Percentiles rank a stretch among this genome's conserved stretches.
Conservation (phyloP, 1,140 invertebrate genomes). For the Triops longicaudatus region DNA sequence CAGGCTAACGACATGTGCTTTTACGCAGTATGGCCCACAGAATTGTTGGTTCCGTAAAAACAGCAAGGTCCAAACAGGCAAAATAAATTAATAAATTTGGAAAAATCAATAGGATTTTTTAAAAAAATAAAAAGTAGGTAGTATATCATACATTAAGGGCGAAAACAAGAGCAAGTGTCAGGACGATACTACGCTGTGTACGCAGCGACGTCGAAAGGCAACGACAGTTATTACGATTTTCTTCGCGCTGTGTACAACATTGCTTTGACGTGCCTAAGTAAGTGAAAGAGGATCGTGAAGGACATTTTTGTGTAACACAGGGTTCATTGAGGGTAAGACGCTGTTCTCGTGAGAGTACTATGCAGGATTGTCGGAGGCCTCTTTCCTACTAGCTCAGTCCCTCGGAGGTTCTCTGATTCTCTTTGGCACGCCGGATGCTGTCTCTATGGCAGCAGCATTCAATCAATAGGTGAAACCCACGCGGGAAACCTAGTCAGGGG, state of each 20-base stretch:
- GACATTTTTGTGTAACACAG: neutral
- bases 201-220: neutral
- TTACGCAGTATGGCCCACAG: too few species aligned
- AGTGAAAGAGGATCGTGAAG: neutral
- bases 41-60: too few species aligned
- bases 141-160: too few species aligned
- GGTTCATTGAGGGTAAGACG: neutral
- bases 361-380: neutral
- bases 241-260: neutral
- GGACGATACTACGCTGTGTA: neutral
- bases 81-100: too few species aligned
- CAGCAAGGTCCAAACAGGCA: too few species aligned
- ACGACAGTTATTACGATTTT: neutral
- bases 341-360: constrained; percentile 1
- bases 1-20: too few species aligned
- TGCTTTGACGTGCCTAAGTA: neutral
- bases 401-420: neutral
- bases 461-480: constrained; percentile 15
- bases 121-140: too few species aligned
- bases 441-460: constrained; percentile 14
- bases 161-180: neutral
- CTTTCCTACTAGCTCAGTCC: neutral
- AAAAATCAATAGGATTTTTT: too few species aligned
- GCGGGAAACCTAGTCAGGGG: neutral
- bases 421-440: neutral